A percentile compares a stretch with the other conserved stretches of the same genome.
Conservation (phyloP, 2,113 vertebrate genomes). For the Actinemys pallida region DNA sequence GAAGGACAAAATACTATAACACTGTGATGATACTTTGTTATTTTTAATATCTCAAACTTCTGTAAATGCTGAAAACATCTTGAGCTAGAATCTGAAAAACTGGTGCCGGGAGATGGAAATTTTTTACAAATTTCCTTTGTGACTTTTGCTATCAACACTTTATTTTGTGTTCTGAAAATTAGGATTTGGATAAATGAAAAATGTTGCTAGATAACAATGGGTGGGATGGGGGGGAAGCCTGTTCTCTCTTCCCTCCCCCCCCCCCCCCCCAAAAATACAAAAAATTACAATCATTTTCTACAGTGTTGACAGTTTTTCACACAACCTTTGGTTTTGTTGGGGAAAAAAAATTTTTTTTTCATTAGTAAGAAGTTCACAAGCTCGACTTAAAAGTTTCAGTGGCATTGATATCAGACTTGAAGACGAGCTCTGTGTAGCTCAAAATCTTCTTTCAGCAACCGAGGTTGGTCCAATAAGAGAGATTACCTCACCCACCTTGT, state of each 20-base stretch:
- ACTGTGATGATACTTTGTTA: not conserved
- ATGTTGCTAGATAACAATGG: not conserved
- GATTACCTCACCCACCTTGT: not conserved
- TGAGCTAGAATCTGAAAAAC: not conserved
- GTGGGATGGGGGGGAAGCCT: no score
- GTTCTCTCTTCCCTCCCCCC: no score
- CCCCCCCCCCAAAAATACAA: not conserved
- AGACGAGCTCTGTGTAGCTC: not conserved
- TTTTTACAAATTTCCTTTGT: not conserved
- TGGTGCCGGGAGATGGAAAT: not conserved
- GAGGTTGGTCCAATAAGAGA: not conserved
- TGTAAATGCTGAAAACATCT: not conserved
- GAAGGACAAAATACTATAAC: not conserved
- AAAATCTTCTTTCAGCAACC: not conserved
- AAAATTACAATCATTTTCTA: not conserved
- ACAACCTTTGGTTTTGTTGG: not conserved
- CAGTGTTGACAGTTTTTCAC: not conserved
- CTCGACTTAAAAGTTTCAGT: not conserved
- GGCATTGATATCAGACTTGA: not conserved
- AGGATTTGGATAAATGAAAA: not conserved
- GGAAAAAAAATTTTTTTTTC: not conserved
- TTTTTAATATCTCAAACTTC: no score
- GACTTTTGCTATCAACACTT: not conserved
- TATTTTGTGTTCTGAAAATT: not conserved
- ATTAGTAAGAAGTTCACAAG: not conserved